These are phyloP conservation scores for Nanger granti DNA, from an alignment of 2,113 vertebrate genomes.

Conservation along the genomic window DNA sequence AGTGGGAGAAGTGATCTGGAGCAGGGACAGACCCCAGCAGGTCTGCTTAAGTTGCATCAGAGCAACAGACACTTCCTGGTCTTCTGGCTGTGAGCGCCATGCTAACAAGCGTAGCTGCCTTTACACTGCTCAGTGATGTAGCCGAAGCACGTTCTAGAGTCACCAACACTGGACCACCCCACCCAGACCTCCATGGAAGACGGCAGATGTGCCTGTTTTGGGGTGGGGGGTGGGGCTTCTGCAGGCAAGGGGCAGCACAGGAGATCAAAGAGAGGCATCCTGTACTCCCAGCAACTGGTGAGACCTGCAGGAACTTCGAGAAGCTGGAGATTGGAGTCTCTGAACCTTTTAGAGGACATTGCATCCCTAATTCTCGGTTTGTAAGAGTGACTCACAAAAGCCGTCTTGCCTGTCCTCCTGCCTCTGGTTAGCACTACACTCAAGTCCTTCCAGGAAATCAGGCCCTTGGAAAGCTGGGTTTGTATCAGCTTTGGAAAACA, in stretches of 20 bases:
- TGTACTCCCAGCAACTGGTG: not conserved
- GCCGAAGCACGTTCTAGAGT: not conserved
- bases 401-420: not conserved
- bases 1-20: not conserved
- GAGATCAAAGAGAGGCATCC: not conserved
- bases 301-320: not conserved
- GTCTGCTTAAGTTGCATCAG: conserved; percentile 28
- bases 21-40: not conserved
- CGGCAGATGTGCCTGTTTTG: not conserved
- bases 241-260: not conserved
- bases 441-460: not conserved
- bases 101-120: not conserved
- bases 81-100: not conserved
- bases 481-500: not conserved
- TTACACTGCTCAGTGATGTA: not conserved
- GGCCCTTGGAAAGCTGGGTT: not conserved
- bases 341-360: not conserved
- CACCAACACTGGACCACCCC: not conserved
- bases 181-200: not conserved
- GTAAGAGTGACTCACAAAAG: not conserved
- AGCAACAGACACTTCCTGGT: conserved; percentile 21
- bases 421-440: not conserved
- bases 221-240: not conserved
- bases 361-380: not conserved
- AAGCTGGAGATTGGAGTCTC: not conserved